These are phyloP conservation scores for Pterocles orientalis DNA, from an alignment of 2,113 vertebrate species.

Conservation along the genomic window DNA sequence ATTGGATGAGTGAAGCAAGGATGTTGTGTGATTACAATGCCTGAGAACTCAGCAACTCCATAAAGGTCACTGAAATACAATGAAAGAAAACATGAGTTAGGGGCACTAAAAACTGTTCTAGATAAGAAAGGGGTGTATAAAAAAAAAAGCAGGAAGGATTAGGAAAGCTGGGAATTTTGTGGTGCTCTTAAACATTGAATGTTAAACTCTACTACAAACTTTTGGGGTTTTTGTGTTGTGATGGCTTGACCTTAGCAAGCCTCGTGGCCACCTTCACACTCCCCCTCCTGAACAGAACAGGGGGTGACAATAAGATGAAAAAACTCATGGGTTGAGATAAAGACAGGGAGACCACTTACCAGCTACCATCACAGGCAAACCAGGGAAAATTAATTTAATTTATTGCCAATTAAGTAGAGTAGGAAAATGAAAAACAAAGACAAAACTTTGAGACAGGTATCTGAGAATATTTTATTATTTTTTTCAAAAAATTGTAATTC, in stretches of 20 bases:
- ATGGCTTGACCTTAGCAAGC: neutral
- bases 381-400: neutral
- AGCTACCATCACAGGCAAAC: neutral
- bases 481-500: neutral
- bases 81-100: neutral
- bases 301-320: neutral
- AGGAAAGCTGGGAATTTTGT: neutral
- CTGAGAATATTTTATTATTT: neutral
- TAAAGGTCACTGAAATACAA: neutral
- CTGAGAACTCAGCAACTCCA: neutral
- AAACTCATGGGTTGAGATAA: neutral
- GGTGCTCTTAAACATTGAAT: neutral
- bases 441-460: neutral
- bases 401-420: neutral
- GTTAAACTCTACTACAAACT: neutral
- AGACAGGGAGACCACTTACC: neutral
- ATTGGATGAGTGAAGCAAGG: neutral
- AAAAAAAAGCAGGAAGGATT: neutral
- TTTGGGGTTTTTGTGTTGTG: neutral
- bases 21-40: neutral
- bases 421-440: neutral
- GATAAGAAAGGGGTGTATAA: neutral
- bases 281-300: accelerated
- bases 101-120: neutral
- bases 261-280: neutral